Evolutionary conservation across 2,113 vertebrate genomes (phyloP), one percentile per base, ranked within the genome.

Genomic region (Apistogramma diplotaenia): DNA sequence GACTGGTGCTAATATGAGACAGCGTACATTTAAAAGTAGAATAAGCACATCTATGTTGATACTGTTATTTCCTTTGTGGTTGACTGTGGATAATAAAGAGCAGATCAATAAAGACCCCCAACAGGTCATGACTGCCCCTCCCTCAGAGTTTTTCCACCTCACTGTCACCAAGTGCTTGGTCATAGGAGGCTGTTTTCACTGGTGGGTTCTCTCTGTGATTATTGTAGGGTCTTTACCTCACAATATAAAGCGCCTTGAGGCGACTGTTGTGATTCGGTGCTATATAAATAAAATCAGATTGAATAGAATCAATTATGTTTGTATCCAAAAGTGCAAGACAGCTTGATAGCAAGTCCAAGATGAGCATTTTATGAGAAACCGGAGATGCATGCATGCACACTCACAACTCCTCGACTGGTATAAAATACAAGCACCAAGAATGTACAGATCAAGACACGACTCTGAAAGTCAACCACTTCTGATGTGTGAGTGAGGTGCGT

Each of bases 11-110:
- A 70, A 6, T 4, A 70, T 3, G 16, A 70, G 62, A 49, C 35
- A 43, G 8, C 0, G 9, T 18, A 18, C 25, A 46, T 27, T 46
- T 25, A 67, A 23, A 67, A 67, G 27, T 19, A 51, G 16, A 31
- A 23, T 4, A 0, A 40, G 40, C 16, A 29, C 23, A 67, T 46
- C 37, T 67, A 19, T 49, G 40, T 25, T 67, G 40, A 49, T 27
- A 7, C 62, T 67, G 3, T 49, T 49, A 46, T 67, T 67, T 46
- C 40, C 62, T 19, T 67, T 67, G 62, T 49, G 62, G 21, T 23
- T 27, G 46, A 67, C 27, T 19, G n/a, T 16, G 11, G 62, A 49
- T 67, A 0, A 67, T 19, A 19, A 40, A 67, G 62, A n/a, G n/a
- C n/a, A n/a, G n/a, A n/a, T n/a, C n/a, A n/a, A n/a, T n/a, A n/a